A percentile compares a stretch with the other conserved stretches of the same genome.
Evolutionary conservation across 35 echinoderm and acorn worm genomes (phyloP).

Genomic region (Anneissia japonica): DNA sequence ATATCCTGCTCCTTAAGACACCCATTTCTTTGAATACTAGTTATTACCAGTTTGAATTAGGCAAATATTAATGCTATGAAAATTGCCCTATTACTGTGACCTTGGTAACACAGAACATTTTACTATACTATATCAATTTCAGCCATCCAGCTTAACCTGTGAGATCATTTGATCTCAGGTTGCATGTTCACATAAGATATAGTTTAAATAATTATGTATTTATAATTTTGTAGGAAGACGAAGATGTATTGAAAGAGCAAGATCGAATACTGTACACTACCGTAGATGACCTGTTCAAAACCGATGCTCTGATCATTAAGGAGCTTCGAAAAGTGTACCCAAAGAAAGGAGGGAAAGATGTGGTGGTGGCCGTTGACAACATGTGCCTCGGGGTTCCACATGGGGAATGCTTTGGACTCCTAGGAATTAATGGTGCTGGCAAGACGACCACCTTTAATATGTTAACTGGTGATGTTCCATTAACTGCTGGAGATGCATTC

Average conservation of each 20-base stretch:
- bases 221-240: conserved; percentile 44
- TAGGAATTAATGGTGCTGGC: conserved; percentile 87
- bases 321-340: conserved; percentile 85
- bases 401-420: conserved; percentile 88
- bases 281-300: conserved; percentile 6
- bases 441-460: conserved; percentile 97
- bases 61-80: too few species aligned
- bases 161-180: too few species aligned
- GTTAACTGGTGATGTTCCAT: conserved; percentile 86
- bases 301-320: conserved; percentile 60
- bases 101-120: too few species aligned
- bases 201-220: too few species aligned
- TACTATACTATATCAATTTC: too few species aligned
- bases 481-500: conserved; percentile 68
- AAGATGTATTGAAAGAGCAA: conserved; percentile 69
- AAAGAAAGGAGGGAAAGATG: conserved; percentile 3
- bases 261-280: conserved; percentile 37
- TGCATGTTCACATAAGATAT: too few species aligned
- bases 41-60: too few species aligned
- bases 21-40: too few species aligned
- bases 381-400: conserved; percentile 75
- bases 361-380: conserved; percentile 68
- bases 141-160: too few species aligned
- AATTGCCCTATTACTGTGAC: too few species aligned
- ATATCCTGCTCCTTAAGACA: too few species aligned